phyloP scores from a whole-genome alignment of 92 coral and sea anemone genomes.

The Parazoanthus atlanticus region DNA sequence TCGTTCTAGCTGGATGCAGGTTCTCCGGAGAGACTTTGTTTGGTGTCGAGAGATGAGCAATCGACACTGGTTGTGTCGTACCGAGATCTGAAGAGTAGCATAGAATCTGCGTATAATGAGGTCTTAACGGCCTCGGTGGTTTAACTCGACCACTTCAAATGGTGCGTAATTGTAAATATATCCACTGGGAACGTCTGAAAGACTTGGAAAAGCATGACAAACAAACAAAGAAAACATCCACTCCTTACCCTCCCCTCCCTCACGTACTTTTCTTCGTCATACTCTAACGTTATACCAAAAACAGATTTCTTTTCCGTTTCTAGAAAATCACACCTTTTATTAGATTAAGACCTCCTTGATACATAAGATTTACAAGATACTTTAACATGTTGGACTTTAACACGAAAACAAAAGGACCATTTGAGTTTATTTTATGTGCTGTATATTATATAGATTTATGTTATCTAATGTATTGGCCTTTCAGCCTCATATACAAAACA shows the following conservation, averaged over 20 bases:
- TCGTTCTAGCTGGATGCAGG: slow-evolving; percentile 92
- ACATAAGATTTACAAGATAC: not conserved
- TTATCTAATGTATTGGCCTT: not conserved
- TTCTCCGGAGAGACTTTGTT: slow-evolving; percentile 88
- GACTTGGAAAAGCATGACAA: slow-evolving; percentile 1
- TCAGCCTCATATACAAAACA: not conserved
- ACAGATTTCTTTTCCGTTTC: not conserved
- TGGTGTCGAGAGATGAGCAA: slow-evolving; percentile 96
- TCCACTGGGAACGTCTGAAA: not conserved
- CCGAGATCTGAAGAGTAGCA: slow-evolving; percentile 89
- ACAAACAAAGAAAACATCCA: not conserved
- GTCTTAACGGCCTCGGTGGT: slow-evolving; percentile 74
- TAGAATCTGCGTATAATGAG: slow-evolving; percentile 92
- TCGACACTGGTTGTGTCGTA: slow-evolving; percentile 92
- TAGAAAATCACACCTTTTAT: no score
- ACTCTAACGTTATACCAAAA: not conserved
- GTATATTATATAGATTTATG: not conserved
- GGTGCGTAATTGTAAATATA: slow-evolving; percentile 30
- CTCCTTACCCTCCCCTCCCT: slow-evolving; percentile 2
- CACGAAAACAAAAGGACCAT: not conserved
- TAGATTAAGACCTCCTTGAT: not conserved
- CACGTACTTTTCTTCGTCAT: not conserved
- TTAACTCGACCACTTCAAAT: slow-evolving; percentile 21
- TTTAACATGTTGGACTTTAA: not conserved
- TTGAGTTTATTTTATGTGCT: not conserved